A percentile compares a stretch with the other conserved stretches of the same genome.
These are phyloP conservation scores for Mastigias papua DNA, from an alignment of 30 jellyfish, hydroid and myxozoan genomes.

Conservation along the genomic window DNA sequence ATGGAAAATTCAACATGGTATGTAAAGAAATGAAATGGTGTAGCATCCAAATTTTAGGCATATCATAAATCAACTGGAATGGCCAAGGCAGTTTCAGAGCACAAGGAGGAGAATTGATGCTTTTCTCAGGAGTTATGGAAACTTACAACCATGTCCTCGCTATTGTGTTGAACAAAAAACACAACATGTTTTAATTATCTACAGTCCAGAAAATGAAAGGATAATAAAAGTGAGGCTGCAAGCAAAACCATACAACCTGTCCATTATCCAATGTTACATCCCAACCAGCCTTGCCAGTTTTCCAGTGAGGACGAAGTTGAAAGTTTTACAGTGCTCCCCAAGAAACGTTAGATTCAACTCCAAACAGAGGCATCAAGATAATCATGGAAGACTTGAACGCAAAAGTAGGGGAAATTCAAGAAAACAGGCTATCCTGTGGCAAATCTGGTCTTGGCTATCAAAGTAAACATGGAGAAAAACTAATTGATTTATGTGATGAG, in stretches of 20 bases:
- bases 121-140: not conserved
- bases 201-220: not conserved
- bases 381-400: conserved; percentile 53
- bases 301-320: conserved; percentile 33
- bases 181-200: not conserved
- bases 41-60: conserved; percentile 25
- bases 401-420: conserved; percentile 5
- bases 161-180: not conserved
- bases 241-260: conserved; percentile 9
- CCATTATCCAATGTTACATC: not conserved
- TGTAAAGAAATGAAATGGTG: conserved; percentile 43
- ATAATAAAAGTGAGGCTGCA: conserved; percentile 10
- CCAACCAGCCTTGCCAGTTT: conserved; percentile 12
- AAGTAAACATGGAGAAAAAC: conserved; percentile 45
- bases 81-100: conserved; percentile 23
- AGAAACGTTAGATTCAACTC: conserved; percentile 45
- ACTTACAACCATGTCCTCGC: conserved; percentile 12
- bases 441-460: conserved; percentile 37
- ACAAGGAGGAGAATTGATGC: not conserved
- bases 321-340: conserved; percentile 31
- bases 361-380: conserved; percentile 27
- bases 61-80: conserved; percentile 38
- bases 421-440: not conserved
- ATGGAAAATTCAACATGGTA: conserved; percentile 28
- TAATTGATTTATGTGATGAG: conserved; percentile 32